Evolutionary conservation across 2,797 vertebrate species (phyloP).

Genomic region (Aphelocoma californica): DNA sequence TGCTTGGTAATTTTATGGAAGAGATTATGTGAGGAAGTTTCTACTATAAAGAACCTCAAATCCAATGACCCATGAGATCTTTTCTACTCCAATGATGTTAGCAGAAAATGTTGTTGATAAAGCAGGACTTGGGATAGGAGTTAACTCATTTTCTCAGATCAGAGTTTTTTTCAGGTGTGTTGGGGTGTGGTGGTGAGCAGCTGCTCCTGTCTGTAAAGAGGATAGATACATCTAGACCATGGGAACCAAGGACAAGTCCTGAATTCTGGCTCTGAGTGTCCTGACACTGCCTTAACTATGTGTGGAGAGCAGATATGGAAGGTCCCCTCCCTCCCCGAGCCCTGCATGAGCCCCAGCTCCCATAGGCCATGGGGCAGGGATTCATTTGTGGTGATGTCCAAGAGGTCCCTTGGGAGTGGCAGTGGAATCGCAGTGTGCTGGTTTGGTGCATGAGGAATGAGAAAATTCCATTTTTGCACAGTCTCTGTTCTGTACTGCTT

Average conservation of each 20-base stretch:
- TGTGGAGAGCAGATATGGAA: background rate
- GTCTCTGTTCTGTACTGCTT: background rate
- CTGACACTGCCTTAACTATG: background rate
- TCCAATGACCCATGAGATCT: background rate
- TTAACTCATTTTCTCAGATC: background rate
- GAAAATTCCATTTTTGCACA: background rate
- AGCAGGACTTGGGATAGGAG: background rate
- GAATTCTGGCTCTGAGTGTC: background rate
- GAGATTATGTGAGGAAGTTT: background rate
- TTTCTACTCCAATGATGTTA: background rate
- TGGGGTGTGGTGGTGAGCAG: background rate
- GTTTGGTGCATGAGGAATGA: background rate
- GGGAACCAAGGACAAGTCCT: background rate
- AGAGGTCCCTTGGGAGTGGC: background rate
- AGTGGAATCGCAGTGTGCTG: background rate
- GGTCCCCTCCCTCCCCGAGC: background rate
- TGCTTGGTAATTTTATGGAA: background rate
- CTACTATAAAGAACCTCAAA: background rate
- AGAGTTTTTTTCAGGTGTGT: background rate
- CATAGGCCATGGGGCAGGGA: background rate
- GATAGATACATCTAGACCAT: background rate
- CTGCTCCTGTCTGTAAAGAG: background rate
- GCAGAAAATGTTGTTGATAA: background rate
- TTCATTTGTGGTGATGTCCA: background rate
- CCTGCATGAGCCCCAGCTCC: background rate